Evolutionary conservation across 2,888 invertebrate species (phyloP), one percentile per base, ranked within the genome.

Genomic region (Stenolophus ochropezus): DNA sequence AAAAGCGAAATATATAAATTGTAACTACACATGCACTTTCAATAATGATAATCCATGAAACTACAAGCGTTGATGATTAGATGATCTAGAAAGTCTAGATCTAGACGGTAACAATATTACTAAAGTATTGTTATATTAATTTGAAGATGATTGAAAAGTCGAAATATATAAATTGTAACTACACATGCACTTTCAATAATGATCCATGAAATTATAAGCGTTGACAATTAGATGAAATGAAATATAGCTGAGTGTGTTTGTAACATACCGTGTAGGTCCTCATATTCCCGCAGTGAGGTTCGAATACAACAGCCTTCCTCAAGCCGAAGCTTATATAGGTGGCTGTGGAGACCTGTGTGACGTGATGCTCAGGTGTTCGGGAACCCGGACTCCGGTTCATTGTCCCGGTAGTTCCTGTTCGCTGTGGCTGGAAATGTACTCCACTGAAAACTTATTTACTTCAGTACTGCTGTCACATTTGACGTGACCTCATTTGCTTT

Each of bases 341-440:
- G 69, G n/a, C 71, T 21, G 23, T 11, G 23, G 20, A 16, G 49
- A 23, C 51, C 69, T 53, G 51, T 49, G 79, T 6, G 49, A 25
- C 16, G 79, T 6, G 49, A 51, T 53, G 47, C 51, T 69, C 69
- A 65, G 53, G 16, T 71, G 27, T 79, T 71, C 47, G 71, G 53
- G 33, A 21, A 69, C 71, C 79, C 51, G 51, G 69, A 33, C 1
- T 69, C 65, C 65, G 51, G 79, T 79, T 79, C 79, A 79, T 53
- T 79, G 79, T 79, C 65, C 79, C 42, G 33, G 14, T 65, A 69
- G 79, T 79, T 79, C 71, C 79, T 71, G 53, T 79, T 79, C 49
- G 8, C 11, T 2, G 2, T 25, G 1, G 23, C 6, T 6, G 6
- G 21, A 56, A 18, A 56, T 56, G 11, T 42, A 11, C 11, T 8